Base-by-base conservation (phyloP, 2,888 invertebrate species). In the Orthonevra nobilis region DNA sequence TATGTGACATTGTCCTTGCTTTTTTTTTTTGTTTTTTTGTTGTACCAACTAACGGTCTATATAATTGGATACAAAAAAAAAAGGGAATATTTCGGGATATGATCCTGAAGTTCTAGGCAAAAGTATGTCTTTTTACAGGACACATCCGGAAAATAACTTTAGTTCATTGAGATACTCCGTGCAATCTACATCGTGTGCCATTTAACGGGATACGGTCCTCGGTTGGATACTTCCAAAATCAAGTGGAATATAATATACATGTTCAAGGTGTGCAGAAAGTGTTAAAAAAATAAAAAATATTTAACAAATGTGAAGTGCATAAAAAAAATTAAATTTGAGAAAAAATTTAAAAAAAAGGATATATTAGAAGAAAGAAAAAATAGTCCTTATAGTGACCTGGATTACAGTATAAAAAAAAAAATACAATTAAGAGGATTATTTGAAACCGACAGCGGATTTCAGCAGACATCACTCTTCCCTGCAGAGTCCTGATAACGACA, bases 161-260 rank as follows among this genome's bases (percentile, higher is more conserved):
- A 84, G 84, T 84, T 82, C 81, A 81, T 60, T 83, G 84, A 84
- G 84, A 83, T 82, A 82, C 82, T 83, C 82, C 83, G 83, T 82
- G 82, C 68, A 83, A 82, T 82, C 70, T 83, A 84, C 83, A 82
- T 79, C 79, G 73, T 73, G 4, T 19, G n/a, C n/a, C n/a, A n/a
- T n/a, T n/a, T n/a, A 42, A 30, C 73, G 66, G 79, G 66, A 61
- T 32, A 73, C 48, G 54, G 46, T 63, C 30, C 40, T 52, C 72
- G 56, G 66, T 42, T 32, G 56, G 26, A 61, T 32, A 15, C 15
- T 12, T 28, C 1, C 7, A n/a, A n/a, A 54, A 23, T 38, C 14
- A 34, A 20, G 20, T 17, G 1, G 28, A 54, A 54, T 23, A n/a
- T 14, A 30, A 30, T 23, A 34, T 6, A 28, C 7, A 36, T 28